Evolutionary conservation across 2,113 vertebrate genomes (phyloP).

Genomic region (Craseonycteris thonglongyai): DNA sequence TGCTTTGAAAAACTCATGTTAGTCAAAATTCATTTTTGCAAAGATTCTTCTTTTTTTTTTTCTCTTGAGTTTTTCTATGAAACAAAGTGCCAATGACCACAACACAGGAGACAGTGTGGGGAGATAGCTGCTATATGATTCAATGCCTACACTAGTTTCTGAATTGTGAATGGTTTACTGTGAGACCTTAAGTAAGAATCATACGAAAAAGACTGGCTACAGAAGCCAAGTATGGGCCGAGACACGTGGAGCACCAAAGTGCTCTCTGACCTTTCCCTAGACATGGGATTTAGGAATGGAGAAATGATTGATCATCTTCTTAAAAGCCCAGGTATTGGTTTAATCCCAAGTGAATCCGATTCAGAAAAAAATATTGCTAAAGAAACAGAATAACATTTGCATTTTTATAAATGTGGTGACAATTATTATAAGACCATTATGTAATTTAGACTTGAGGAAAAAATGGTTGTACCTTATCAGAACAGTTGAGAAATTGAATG

Average conservation of each 20-base stretch:
- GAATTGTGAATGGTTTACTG: not conserved
- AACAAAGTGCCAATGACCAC: not conserved
- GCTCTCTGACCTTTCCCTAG: rapidly evolving
- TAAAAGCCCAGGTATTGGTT: not conserved
- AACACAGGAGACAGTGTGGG: not conserved
- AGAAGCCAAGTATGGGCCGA: not conserved
- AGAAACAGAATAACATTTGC: not conserved
- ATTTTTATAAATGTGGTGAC: not conserved
- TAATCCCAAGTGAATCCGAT: not conserved
- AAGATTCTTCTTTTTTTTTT: not conserved
- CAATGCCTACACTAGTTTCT: not conserved
- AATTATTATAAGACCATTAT: constrained; percentile 18
- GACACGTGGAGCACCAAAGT: rapidly evolving
- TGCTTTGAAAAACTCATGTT: not conserved
- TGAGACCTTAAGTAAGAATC: not conserved
- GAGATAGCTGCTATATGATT: not conserved
- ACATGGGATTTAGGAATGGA: not conserved
- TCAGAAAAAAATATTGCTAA: not conserved
- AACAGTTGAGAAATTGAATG: constrained; percentile 40
- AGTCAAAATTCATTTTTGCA: not conserved
- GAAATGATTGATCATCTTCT: not conserved
- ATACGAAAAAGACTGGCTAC: not conserved
- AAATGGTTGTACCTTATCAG: constrained; percentile 25
- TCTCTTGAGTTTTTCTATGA: not conserved
- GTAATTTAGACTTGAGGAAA: not conserved